Base-by-base conservation (phyloP, 2,888 invertebrate genomes). In the Linnaemya vulpina region DNA sequence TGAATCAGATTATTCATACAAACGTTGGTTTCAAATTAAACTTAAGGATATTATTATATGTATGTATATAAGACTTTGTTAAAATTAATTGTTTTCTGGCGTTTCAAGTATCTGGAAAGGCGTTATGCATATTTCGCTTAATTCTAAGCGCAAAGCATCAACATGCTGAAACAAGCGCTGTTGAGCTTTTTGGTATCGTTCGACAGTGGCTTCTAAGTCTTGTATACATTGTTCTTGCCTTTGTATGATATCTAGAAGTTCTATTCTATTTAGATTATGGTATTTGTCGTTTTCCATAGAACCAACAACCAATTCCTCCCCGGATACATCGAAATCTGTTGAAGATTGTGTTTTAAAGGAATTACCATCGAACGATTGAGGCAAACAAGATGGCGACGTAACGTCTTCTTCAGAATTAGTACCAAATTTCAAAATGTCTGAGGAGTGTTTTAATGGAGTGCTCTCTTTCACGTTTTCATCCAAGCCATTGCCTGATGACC, bases 171-270 rank as follows among this genome's bases (percentile, higher is more conserved):
- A 84, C 25, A 88, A 77, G 20, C 76, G 70, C 25, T 81, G 70
- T 76, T 87, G 87, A 15, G 85, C 80, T 1, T 80, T 65, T 13
- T 80, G 87, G 71, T 86, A 87, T 68, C 87, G 65, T 63, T 87
- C 68, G 1, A 89, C 53, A 4, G 83, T 87, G 8, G 30, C 79
- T 78, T 89, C 86, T 38, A 89, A 53, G 20, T 82, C 63, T 30
- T 87, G 71, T 70, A 89, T 89, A 9, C 77, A 63, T 7, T 25
- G 30, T 11, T 86, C 80, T 74, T 89, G 89, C 13, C 77, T 83
- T 30, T 83, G 76, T 40, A 89, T 87, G 0, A 88, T 17, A 9
- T 87, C 83, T 22, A 88, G 63, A 15, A 89, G 76, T 55, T 88
- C 84, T 8, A 58, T 46, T 22, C 80, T 86, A 13, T 83, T 84